Percentiles rank a stretch among this genome's conserved stretches.
Conservation (phyloP, 2,888 invertebrate genomes). For the Diarsia brunnea region DNA sequence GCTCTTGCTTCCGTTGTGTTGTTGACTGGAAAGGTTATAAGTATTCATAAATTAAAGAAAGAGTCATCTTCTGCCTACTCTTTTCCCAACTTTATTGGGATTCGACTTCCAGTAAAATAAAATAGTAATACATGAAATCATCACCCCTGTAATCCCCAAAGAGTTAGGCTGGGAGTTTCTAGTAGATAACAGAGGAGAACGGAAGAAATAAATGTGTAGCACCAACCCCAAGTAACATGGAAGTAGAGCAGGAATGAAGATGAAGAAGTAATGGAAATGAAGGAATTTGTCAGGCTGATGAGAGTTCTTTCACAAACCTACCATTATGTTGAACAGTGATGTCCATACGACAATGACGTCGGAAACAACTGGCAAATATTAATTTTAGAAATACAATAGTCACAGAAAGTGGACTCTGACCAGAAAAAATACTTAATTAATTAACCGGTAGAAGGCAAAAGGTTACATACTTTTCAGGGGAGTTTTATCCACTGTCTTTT, state of each 20-base stretch:
- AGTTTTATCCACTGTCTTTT: conserved; percentile 74
- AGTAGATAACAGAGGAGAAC: neutral
- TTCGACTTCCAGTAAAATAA: no score
- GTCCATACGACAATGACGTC: neutral
- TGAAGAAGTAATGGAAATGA: neutral
- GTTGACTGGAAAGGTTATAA: conserved; percentile 70
- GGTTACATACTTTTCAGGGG: conserved; percentile 70
- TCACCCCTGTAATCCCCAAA: neutral
- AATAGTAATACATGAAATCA: neutral
- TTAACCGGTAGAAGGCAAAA: neutral
- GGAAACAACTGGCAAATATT: neutral
- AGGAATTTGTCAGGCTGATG: no score
- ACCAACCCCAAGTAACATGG: neutral
- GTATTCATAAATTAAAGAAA: neutral
- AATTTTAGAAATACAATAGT: neutral
- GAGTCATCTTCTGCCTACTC: no score
- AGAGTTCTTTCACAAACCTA: neutral
- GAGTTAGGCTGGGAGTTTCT: neutral
- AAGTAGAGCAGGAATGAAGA: neutral
- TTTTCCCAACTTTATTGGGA: no score
- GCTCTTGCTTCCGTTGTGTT: conserved; percentile 60
- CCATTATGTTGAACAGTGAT: neutral
- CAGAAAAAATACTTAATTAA: neutral
- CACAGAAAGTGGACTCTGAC: neutral
- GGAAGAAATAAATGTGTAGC: neutral